Evolutionary conservation across 1,140 invertebrate species (phyloP), one percentile per base, ranked within the genome.

Genomic region (Drosophila chauvacae): DNA sequence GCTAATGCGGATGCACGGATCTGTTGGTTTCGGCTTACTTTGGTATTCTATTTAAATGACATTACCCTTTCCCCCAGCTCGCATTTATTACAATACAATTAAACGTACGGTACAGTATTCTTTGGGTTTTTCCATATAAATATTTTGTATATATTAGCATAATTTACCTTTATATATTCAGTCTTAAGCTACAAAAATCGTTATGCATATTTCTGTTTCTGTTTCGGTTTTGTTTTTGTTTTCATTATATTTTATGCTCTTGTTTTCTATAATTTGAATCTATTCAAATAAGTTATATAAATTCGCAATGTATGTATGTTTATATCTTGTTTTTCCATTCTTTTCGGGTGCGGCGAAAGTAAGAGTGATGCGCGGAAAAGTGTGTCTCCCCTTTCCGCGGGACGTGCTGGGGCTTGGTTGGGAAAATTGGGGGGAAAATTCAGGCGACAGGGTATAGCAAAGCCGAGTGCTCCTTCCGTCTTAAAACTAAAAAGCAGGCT

Each of bases 151-250:
- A 78, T 85, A 68, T 87, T 87, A 87, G 84, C 80, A 88, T 88
- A 90, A 88, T 88, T 88, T 88, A 87, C 60, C 63, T 83, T 88
- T 83, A 87, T 87, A 88, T 87, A 90, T 90, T 90, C 85, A 90
- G 85, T 90, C 85, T 90, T 90, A 90, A 90, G 85, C 85, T 90
- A 90, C 86, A 90, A 90, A 90, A 90, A 88, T 88, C 81, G 78
- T 88, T 88, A 88, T 90, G 77, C 81, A 90, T 88, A 90, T 88
- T 88, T 88, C 84, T 83, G 77, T 82, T 77, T 30, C 28, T 7
- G 28, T 30, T 33, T 80, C 51, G 65, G 60, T 73, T 77, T 63
- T 75, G 56, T 18, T 57, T 56, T 56, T 75, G 56, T 18, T 57
- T 56, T 56, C 53, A 60, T 76, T 66, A 44, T 44, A 44, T 26